Base-by-base conservation (phyloP, 2,797 vertebrate species). In the Cephalopachus bancanus region DNA sequence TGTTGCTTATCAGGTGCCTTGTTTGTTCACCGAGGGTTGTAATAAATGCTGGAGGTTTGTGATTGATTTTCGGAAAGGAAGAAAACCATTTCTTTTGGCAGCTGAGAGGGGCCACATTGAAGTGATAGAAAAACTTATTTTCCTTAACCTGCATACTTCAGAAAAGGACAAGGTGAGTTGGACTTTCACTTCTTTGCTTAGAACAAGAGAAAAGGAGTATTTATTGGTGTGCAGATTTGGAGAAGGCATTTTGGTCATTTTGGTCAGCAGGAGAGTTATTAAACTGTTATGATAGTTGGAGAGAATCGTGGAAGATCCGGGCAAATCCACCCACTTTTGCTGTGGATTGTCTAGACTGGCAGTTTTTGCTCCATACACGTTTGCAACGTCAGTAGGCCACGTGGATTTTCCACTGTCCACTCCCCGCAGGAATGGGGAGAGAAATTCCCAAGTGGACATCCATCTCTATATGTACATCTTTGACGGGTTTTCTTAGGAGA, bases 101-200 rank as follows among this genome's bases (percentile, higher is more conserved):
- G 99, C 99, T 96, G 99, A 99, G 96, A 98, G 99, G 44, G 99
- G 99, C 37, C 99, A 99, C 28, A 86, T 99, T 91, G 97, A 99
- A 78, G 99, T 99, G 99, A 97, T 99, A 94, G 97, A 99, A 74
- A 97, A 98, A 87, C 97, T 99, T 93, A 99, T 98, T 96, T 97
- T 83, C n/a, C 99, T 99, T 98, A 98, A 99, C 65, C 98, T 99
- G 98, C 99, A 98, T 97, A 99, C 99, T n/a, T 98, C 98, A 98
- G 99, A 99, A 97, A 99, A 99, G 96, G 99, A 99, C 98, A 98
- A 99, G 99, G 99, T 99, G 98, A 91, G 97, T 19, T 2, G 87
- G 74, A 93, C 0, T 93, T 96, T 92, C 91, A 76, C 75, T 83
- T 87, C 78, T 65, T 85, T 65, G 22, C 14, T 20, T 57, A 69